Evolutionary conservation across 2,888 invertebrate species (phyloP).

Genomic region (Brenthis daphne): DNA sequence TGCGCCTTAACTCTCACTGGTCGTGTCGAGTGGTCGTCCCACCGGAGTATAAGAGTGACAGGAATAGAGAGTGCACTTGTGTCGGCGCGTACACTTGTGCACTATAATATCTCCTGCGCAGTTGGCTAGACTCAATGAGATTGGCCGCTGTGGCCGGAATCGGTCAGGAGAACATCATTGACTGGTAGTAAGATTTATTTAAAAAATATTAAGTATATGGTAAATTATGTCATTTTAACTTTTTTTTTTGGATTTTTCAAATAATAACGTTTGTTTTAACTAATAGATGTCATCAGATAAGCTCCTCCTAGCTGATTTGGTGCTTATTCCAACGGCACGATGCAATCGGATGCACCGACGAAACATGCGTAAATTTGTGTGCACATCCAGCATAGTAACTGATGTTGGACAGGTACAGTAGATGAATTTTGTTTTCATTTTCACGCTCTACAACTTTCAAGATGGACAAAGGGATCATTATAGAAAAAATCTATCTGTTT

Average conservation of each 20-base stretch:
- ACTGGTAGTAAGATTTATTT: too few relatives aligned
- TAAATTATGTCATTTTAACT: neutral
- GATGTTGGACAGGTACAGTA: conserved; percentile 49
- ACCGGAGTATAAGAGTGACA: too few relatives aligned
- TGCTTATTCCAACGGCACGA: conserved; percentile 36
- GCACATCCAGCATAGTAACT: conserved; percentile 47
- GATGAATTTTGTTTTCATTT: neutral
- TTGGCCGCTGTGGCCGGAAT: too few relatives aligned
- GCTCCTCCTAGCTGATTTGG: conserved; percentile 48
- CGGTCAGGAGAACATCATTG: too few relatives aligned
- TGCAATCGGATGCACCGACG: conserved; percentile 47
- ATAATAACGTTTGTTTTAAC: neutral
- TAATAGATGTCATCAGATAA: conserved; percentile 42
- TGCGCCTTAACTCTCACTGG: too few relatives aligned
- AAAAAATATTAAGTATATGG: neutral
- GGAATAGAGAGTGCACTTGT: too few relatives aligned
- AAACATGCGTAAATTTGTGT: conserved; percentile 54
- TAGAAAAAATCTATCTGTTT: too few relatives aligned
- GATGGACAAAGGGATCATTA: neutral
- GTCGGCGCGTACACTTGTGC: too few relatives aligned
- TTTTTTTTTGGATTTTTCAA: neutral
- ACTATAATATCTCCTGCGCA: too few relatives aligned
- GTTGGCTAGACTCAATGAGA: too few relatives aligned
- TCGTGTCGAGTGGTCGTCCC: too few relatives aligned
- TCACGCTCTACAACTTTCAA: too few relatives aligned